A percentile compares a stretch with the other conserved stretches of the same genome.
Evolutionary conservation across 2,113 vertebrate genomes (phyloP).

Genomic region (Ondatra zibethicus): DNA sequence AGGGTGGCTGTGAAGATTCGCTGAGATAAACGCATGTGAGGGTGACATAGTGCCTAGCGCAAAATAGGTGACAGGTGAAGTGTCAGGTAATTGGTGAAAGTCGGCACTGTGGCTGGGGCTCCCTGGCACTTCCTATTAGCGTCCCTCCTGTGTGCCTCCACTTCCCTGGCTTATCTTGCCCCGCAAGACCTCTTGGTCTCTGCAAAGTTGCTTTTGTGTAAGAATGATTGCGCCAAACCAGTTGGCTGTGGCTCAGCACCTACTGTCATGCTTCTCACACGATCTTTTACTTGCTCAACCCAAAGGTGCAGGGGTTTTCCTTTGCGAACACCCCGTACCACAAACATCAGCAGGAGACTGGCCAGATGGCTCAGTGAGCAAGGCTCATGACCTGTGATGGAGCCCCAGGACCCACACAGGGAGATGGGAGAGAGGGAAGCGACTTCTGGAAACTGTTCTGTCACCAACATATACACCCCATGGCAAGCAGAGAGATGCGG

Average conservation of each 20-base stretch:
- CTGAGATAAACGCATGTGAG: neutral
- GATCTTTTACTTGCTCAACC: neutral
- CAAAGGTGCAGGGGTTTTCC: neutral
- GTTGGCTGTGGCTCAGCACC: neutral
- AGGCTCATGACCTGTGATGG: neutral
- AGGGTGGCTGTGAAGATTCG: neutral
- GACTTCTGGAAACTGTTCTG: neutral
- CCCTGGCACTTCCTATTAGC: neutral
- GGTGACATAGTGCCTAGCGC: neutral
- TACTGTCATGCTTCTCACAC: neutral
- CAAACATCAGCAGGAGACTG: neutral
- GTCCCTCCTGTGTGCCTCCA: neutral
- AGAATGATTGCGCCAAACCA: neutral
- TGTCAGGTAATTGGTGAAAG: neutral
- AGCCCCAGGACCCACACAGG: neutral
- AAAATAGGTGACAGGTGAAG: neutral
- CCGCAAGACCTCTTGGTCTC: neutral
- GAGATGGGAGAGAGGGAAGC: neutral
- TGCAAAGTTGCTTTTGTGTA: neutral
- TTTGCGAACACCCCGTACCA: neutral
- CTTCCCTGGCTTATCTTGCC: neutral
- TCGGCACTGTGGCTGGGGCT: no score
- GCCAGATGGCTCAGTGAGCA: neutral
- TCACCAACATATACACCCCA: neutral
- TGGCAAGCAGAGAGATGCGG: neutral